Evolutionary conservation across 2,888 invertebrate species (phyloP), one percentile per base, ranked within the genome.

Genomic region (Prosopocoilus inquinatus): DNA sequence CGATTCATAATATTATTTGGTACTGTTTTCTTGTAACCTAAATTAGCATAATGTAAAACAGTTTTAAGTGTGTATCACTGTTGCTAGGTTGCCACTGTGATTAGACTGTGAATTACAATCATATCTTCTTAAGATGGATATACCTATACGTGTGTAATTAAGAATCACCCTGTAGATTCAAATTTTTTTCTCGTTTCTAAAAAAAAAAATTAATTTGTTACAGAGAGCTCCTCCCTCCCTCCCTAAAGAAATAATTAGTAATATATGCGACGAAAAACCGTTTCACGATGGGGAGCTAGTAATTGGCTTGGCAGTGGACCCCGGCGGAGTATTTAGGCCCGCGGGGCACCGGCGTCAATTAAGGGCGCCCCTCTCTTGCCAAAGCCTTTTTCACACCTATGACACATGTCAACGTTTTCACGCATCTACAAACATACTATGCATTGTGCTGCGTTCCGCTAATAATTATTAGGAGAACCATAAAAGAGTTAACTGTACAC

Each of bases 281-380:
- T 12, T 16, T 49, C 60, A 39, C 60, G n/a, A 53, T 57, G 60
- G 60, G 60, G 60, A 47, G 57, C 46, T 57, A 49, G 50, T 60
- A 60, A 60, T 60, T 60, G 60, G 60, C 55, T 54, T 50, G 60
- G 55, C 55, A 57, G 28, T 45, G 60, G 53, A 54, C 54, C 60
- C 55, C 60, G 52, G 38, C 51, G 33, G 56, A 33, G 56, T 38
- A 48, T 51, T 47, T 48, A 47, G 20, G 28, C 44, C 52, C 52
- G 43, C 47, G 39, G 56, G 56, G 56, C 44, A 47, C 56, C 47
- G 16, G 32, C 44, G 47, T 48, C 51, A 51, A 55, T 51, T 50
- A 47, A 49, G 28, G 36, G 47, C 38, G 47, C 38, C 52, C 56
- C 55, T 45, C 46, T 32, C 13, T 45, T 16, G 20, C 41, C 50